Evolutionary conservation across 2,888 invertebrate genomes (phyloP), one percentile per base, ranked within the genome.

Genomic region (Lottia gigantea): DNA sequence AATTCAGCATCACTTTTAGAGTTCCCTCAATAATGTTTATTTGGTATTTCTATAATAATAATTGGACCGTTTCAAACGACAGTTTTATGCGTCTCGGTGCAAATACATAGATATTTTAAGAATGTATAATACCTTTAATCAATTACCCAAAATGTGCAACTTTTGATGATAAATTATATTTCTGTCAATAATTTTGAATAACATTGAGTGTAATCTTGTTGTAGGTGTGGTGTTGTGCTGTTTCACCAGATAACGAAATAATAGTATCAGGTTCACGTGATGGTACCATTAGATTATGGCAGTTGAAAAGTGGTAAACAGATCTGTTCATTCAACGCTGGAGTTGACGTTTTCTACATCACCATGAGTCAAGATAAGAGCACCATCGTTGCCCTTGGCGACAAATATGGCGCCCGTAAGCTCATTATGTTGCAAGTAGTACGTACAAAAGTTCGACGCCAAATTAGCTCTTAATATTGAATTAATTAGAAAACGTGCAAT

Each of bases 371-470:
- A 64, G 88, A 88, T 82, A 88, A 88, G 74, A 83, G 85, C 66
- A 87, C 88, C 23, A 86, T 89, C 45, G 88, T 88, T 67, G 88
- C 88, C 55, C 84, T 89, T 11, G 89, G 87, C 8, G 88, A 89
- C 80, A 86, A 87, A 76, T 83, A 75, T 72, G 86, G 85, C 23
- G 83, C 88, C 63, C 76, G 88, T 63, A 89, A 89, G 73, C 79
- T 89, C 67, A 85, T 89, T 75, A 88, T 89, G 87, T 75, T 89
- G 70, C 87, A 88, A 71, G 85, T 88, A 8, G 85, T 87, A 2
- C 78, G 84, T 26, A 80, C 82, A 19, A 85, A 84, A 69, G 78
- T 84, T 45, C 80, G 82, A 66, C 80, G 83, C 25, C 82, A 83
- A 61, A 78, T 83, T 49, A 79, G 77, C 26, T 80, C 83, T 31